Evolutionary conservation across 2,888 invertebrate species (phyloP).

Genomic region (Matsumyia berberina): DNA sequence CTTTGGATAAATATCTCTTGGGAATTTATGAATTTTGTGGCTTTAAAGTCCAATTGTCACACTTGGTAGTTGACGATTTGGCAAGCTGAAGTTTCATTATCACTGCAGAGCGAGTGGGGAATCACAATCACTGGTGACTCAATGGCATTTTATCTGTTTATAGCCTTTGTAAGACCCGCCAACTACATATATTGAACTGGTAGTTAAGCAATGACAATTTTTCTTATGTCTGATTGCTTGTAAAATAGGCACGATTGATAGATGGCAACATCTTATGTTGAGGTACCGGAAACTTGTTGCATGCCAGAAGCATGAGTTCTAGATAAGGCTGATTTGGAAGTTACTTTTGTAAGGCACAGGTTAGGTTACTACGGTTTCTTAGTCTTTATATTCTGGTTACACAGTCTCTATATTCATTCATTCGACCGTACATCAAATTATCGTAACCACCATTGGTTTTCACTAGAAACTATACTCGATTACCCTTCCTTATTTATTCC

Average conservation of each 20-base stretch:
- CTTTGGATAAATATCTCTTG: neutral
- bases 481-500: too few species aligned
- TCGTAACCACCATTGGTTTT: too few species aligned
- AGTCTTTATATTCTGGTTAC: too few species aligned
- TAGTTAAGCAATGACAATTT: neutral
- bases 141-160: slow-evolving; percentile 1
- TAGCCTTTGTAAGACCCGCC: neutral
- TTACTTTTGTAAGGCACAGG: too few species aligned
- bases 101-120: neutral
- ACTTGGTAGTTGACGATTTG: neutral
- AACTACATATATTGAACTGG: too few species aligned
- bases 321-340: too few species aligned
- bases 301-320: too few species aligned
- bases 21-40: neutral
- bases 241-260: neutral
- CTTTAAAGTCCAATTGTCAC: neutral
- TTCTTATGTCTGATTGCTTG: neutral
- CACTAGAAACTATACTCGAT: too few species aligned
- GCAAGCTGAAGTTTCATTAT: neutral
- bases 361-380: too few species aligned
- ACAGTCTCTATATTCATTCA: too few species aligned
- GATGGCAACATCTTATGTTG: neutral
- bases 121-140: slow-evolving; percentile 1
- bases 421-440: too few species aligned
- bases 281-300: neutral